These are phyloP conservation scores for Cebidichthys violaceus DNA, from an alignment of 2,113 vertebrate genomes.

Conservation along the genomic window DNA sequence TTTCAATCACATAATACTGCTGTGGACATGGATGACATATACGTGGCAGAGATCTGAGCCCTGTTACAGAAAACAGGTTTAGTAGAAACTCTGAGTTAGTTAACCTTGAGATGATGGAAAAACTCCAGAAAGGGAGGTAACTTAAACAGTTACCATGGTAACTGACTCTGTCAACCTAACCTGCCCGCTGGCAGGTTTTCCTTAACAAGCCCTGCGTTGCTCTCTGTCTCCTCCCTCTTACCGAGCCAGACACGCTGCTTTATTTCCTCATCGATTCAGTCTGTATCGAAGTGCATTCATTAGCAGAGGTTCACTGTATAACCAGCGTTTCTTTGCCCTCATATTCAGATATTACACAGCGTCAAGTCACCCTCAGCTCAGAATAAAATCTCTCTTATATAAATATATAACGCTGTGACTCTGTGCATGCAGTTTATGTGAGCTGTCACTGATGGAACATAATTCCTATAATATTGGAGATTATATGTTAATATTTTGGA, in stretches of 20 bases:
- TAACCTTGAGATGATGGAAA: neutral
- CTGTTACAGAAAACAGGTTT: neutral
- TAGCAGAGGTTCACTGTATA: neutral
- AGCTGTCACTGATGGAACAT: neutral
- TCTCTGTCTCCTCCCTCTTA: neutral
- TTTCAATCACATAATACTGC: neutral
- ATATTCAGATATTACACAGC: neutral
- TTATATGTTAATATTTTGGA: neutral
- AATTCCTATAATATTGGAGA: neutral
- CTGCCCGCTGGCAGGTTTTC: neutral
- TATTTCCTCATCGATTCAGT: neutral
- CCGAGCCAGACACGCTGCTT: neutral
- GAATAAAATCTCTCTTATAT: neutral
- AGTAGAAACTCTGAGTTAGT: neutral
- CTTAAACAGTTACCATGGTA: neutral
- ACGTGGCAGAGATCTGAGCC: neutral
- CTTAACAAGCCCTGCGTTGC: neutral
- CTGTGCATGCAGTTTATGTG: neutral
- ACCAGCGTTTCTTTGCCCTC: neutral
- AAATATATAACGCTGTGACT: neutral
- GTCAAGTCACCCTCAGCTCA: neutral
- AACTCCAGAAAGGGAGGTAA: neutral
- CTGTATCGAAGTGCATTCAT: neutral
- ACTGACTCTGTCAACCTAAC: neutral
- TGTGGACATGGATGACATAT: neutral